These are phyloP conservation scores for Scolopax rusticola DNA, from an alignment of 2,797 vertebrate genomes.

Conservation along the genomic window DNA sequence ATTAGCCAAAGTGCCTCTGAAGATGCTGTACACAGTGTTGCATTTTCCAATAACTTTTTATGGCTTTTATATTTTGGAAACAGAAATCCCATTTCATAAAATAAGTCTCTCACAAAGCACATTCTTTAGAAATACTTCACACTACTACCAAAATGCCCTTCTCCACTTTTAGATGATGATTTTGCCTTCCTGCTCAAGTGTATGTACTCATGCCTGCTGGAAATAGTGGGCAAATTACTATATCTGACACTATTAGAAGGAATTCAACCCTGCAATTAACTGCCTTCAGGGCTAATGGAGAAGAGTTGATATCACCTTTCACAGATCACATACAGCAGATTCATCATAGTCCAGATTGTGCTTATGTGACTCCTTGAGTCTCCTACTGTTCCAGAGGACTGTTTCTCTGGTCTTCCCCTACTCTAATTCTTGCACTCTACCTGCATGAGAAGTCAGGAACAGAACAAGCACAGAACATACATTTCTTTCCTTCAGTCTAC, in stretches of 20 bases:
- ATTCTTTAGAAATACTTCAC: background rate
- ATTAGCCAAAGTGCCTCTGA: background rate
- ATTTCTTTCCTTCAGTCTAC: background rate
- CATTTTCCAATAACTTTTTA: background rate
- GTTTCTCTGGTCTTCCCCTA: background rate
- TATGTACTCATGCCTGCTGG: background rate
- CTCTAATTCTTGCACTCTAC: background rate
- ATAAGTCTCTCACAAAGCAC: background rate
- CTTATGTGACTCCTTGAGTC: background rate
- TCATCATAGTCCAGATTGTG: background rate
- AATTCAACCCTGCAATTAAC: background rate
- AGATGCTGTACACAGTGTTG: background rate
- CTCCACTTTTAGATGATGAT: background rate
- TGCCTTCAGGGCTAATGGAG: background rate
- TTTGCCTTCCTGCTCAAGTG: background rate
- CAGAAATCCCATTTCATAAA: background rate
- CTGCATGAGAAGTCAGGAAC: background rate
- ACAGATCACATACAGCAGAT: background rate
- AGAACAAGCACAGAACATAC: background rate
- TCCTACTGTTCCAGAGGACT: background rate
- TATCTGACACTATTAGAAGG: background rate
- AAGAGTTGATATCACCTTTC: rapidly evolving
- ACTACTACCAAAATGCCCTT: background rate
- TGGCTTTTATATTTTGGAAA: background rate
- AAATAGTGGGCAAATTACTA: background rate